A percentile compares a stretch with the other conserved stretches of the same genome.
These are phyloP conservation scores for Chelmon rostratus DNA, from an alignment of 2,797 vertebrate genomes.

Conservation along the genomic window DNA sequence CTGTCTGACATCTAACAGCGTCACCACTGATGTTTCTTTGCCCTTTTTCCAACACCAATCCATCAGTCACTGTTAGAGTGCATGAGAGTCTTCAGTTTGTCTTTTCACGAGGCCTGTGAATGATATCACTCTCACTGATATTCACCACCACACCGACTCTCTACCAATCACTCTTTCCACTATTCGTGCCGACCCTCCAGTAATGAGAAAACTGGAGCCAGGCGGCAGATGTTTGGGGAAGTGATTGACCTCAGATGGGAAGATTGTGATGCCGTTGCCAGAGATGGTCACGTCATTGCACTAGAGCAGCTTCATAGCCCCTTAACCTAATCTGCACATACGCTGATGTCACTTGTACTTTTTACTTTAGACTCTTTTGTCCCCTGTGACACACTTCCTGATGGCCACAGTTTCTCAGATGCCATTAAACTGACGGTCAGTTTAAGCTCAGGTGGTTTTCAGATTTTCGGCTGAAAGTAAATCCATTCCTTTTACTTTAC, in stretches of 20 bases:
- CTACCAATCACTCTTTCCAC: conserved; percentile 73
- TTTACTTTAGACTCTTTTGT: conserved; percentile 21
- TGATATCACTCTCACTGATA: conserved; percentile 51
- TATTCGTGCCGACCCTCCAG: conserved; percentile 52
- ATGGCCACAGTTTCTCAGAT: conserved; percentile 18
- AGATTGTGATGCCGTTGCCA: conserved; percentile 66
- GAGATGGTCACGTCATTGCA: conserved; percentile 70
- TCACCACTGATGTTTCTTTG: not conserved
- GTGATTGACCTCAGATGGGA: conserved; percentile 76
- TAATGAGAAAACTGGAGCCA: conserved; percentile 74
- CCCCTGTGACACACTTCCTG: conserved; percentile 37
- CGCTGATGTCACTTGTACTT: conserved; percentile 64
- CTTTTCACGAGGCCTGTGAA: conserved; percentile 21
- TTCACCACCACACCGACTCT: conserved; percentile 36
- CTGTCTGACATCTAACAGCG: conserved; percentile 11
- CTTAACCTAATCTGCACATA: conserved; percentile 55
- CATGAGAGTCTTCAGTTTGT: not conserved
- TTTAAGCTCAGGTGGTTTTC: conserved; percentile 16
- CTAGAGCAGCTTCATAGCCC: conserved; percentile 50
- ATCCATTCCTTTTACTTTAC: conserved; percentile 40
- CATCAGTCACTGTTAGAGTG: not conserved
- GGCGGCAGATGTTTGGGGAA: conserved; percentile 76
- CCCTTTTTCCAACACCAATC: not conserved
- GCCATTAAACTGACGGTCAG: conserved; percentile 25
- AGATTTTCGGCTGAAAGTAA: conserved; percentile 37